phyloP scores from a whole-genome alignment of 2,888 invertebrate genomes.

The Norana najaformis region DNA sequence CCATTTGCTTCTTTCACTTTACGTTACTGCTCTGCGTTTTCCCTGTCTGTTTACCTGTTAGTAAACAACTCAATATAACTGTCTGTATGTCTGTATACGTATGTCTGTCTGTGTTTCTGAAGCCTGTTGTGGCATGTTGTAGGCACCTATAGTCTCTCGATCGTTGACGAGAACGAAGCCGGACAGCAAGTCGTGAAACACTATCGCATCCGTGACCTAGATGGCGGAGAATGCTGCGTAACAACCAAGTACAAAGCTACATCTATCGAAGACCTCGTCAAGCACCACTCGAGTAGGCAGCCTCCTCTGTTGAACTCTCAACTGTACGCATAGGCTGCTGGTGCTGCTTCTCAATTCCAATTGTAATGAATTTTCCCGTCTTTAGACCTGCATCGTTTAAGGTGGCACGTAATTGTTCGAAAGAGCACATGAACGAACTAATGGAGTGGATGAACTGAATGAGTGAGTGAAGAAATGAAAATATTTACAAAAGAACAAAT shows the following conservation, averaged over 20 bases:
- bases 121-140: not conserved
- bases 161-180: constrained; percentile 90
- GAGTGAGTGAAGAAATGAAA: too few species aligned
- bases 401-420: too few species aligned
- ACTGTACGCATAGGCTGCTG: not conserved
- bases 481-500: too few species aligned
- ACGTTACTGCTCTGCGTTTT: too few species aligned
- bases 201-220: constrained; percentile 95
- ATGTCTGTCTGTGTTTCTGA: not conserved
- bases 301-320: constrained; percentile 86
- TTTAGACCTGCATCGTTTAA: too few species aligned
- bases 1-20: not conserved
- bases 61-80: too few species aligned
- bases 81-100: too few species aligned
- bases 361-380: too few species aligned
- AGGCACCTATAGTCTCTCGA: constrained; percentile 65
- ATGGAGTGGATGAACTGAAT: too few species aligned
- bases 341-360: not conserved
- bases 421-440: too few species aligned
- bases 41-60: too few species aligned
- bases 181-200: constrained; percentile 93
- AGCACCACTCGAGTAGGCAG: constrained; percentile 81
- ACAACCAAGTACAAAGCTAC: constrained; percentile 92
- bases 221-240: constrained; percentile 87
- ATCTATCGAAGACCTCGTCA: constrained; percentile 85